These are phyloP conservation scores for Pelmatolapia mariae DNA, from an alignment of 2,113 vertebrate genomes.

Conservation along the genomic window DNA sequence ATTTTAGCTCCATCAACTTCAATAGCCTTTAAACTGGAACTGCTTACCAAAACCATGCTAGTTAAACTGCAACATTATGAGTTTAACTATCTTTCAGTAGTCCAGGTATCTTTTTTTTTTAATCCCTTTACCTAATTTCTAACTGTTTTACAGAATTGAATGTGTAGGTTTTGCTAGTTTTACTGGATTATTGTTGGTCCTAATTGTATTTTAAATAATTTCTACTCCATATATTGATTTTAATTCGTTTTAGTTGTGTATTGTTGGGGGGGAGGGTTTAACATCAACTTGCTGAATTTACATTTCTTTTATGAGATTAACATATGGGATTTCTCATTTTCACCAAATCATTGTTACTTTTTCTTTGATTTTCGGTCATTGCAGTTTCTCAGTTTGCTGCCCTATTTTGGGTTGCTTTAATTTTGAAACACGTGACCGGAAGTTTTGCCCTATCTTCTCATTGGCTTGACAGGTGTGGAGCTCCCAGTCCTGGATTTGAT, in stretches of 20 bases:
- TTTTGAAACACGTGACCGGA: slow-evolving; percentile 25
- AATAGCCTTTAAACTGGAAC: background rate
- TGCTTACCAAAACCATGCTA: background rate
- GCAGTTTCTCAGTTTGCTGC: background rate
- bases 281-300: background rate
- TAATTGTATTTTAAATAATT: background rate
- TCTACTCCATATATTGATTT: background rate
- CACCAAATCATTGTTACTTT: background rate
- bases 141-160: background rate
- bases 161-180: background rate
- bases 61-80: background rate
- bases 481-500: background rate
- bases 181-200: background rate
- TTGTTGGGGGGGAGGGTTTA: background rate
- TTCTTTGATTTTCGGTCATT: background rate
- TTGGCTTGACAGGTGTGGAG: background rate
- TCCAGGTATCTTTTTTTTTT: background rate
- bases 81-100: background rate
- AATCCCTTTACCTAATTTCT: background rate
- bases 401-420: background rate
- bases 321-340: background rate
- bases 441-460: accelerated
- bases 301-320: background rate
- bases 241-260: background rate
- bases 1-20: background rate